These are phyloP conservation scores for Pangasius sanitwongsei DNA, from an alignment of 2,797 vertebrate genomes.

Conservation along the genomic window DNA sequence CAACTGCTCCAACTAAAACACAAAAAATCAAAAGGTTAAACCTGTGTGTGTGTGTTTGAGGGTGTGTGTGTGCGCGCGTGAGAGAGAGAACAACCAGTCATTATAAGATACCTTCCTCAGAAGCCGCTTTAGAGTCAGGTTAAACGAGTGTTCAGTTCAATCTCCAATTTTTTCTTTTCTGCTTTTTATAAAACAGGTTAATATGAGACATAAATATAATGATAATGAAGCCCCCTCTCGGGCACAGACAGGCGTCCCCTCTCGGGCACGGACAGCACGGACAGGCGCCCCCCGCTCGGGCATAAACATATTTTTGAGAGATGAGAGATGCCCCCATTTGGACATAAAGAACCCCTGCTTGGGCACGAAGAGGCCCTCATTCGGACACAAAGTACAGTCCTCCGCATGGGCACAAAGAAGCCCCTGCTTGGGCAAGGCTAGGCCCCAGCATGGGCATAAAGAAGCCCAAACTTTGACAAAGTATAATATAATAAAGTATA, in stretches of 20 bases:
- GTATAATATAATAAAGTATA: background rate
- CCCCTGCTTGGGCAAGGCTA: background rate
- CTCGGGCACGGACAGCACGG: no score
- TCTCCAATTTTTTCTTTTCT: background rate
- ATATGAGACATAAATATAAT: background rate
- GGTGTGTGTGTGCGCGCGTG: background rate
- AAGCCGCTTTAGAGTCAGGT: background rate
- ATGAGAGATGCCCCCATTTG: background rate
- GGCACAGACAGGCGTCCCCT: no score
- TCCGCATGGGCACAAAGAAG: background rate
- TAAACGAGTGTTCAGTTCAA: background rate
- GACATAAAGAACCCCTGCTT: background rate
- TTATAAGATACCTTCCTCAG: background rate
- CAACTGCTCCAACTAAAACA: constrained; percentile 92
- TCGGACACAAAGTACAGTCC: background rate
- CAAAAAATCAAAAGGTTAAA: background rate
- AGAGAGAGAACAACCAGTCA: background rate
- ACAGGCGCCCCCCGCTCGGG: no score
- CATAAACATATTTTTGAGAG: no score
- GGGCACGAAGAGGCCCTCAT: background rate
- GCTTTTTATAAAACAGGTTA: background rate
- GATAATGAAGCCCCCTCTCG: no score
- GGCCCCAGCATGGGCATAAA: background rate
- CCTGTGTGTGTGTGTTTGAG: no score
- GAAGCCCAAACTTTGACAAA: background rate